phyloP scores from a whole-genome alignment of 2,113 vertebrate genomes.

The Poeciliopsis prolifica region DNA sequence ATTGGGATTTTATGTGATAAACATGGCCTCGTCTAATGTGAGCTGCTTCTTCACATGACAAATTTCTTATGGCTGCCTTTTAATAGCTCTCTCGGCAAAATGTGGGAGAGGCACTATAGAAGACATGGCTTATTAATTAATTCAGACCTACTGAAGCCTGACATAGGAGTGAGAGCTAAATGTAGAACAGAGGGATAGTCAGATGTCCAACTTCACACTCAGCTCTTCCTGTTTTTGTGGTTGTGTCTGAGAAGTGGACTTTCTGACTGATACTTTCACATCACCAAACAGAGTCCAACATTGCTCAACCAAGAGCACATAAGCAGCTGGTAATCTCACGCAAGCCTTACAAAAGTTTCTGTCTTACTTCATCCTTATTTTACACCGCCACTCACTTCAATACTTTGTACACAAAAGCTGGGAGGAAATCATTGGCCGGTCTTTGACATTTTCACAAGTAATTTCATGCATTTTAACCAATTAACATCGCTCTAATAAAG shows the following conservation, averaged over 20 bases:
- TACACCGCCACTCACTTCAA: neutral
- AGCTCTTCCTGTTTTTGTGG: slow-evolving; percentile 61
- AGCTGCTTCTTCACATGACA: too few species aligned
- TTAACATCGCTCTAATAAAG: neutral
- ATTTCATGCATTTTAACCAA: neutral
- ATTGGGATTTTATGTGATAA: neutral
- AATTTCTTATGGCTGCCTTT: too few species aligned
- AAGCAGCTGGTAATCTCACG: neutral
- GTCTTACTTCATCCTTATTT: slow-evolving; percentile 9
- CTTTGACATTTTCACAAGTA: too few species aligned
- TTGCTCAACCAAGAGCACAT: slow-evolving; percentile 10
- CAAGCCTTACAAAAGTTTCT: neutral
- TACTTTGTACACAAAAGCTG: neutral
- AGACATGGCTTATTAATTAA: neutral
- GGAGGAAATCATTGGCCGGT: neutral
- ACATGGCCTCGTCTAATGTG: too few species aligned
- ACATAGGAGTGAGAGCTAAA: neutral
- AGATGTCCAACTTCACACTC: slow-evolving; percentile 46
- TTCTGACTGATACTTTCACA: slow-evolving; percentile 55
- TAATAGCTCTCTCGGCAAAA: neutral
- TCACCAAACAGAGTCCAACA: slow-evolving; percentile 15
- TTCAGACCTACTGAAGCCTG: neutral
- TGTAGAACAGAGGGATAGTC: slow-evolving; percentile 17
- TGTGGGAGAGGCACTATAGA: neutral
- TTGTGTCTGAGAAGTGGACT: slow-evolving; percentile 39